A percentile compares a stretch with the other conserved stretches of the same genome.
Evolutionary conservation across 2,797 vertebrate genomes (phyloP).

Genomic region (Ctenopoma kingsleyae): DNA sequence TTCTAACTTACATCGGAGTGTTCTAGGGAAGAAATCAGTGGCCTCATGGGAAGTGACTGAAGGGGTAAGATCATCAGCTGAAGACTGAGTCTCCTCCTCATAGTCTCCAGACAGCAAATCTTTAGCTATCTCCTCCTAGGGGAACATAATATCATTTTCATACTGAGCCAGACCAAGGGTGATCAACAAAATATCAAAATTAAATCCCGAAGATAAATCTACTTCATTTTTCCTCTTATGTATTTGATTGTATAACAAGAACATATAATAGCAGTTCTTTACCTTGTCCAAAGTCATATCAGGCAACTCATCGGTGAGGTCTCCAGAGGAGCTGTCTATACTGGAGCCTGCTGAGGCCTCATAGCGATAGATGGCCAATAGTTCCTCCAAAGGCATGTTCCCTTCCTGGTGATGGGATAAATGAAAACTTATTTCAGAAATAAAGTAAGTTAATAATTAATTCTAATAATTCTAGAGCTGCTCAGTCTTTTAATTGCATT

Average conservation of each 20-base stretch:
- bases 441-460: not conserved
- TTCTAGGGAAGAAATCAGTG: slow-evolving; percentile 96
- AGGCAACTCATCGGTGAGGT: slow-evolving; percentile 95
- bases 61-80: slow-evolving; percentile 95
- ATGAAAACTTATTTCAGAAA: not conserved
- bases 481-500: not conserved
- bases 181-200: not conserved
- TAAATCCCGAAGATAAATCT: not conserved
- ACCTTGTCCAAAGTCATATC: slow-evolving; percentile 99
- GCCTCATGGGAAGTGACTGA: slow-evolving; percentile 96
- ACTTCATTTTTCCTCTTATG: not conserved
- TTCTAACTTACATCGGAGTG: slow-evolving; percentile 92
- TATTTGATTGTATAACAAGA: not conserved
- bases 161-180: not conserved
- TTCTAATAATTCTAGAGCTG: no score
- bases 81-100: slow-evolving; percentile 97
- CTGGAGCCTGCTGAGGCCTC: slow-evolving; percentile 92
- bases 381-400: slow-evolving; percentile 96
- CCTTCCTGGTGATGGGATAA: slow-evolving; percentile 87
- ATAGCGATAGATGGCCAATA: slow-evolving; percentile 96
- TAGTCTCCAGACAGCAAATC: slow-evolving; percentile 94
- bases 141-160: slow-evolving; percentile 1
- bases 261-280: slow-evolving; percentile 38
- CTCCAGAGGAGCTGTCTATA: slow-evolving; percentile 94
- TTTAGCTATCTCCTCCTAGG: slow-evolving; percentile 96